A percentile compares a stretch with the other conserved stretches of the same genome.
Evolutionary conservation across 2,888 invertebrate species (phyloP).

Genomic region (Anticlea derivata): DNA sequence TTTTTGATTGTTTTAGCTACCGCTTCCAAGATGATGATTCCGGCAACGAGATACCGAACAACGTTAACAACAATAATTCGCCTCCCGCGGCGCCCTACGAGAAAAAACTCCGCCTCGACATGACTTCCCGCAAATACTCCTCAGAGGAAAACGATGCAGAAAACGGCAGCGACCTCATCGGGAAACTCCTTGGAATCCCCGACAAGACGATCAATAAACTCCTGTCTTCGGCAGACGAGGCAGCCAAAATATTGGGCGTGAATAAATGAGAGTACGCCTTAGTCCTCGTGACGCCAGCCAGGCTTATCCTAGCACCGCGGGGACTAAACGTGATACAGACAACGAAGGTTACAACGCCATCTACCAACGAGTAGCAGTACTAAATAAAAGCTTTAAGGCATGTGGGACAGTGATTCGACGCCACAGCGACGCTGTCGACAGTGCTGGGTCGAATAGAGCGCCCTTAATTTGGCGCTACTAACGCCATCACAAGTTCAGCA

Average conservation of each 20-base stretch:
- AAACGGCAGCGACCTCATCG: constrained; percentile 90
- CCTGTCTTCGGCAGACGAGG: constrained; percentile 91
- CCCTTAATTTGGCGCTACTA: constrained; percentile 14
- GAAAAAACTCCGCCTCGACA: constrained; percentile 78
- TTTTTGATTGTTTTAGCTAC: constrained; percentile 57
- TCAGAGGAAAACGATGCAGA: constrained; percentile 82
- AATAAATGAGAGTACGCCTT: constrained; percentile 86
- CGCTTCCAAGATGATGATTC: constrained; percentile 76
- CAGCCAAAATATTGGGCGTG: constrained; percentile 94
- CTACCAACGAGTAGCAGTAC: constrained; percentile 47
- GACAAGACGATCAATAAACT: constrained; percentile 94
- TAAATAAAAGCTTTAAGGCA: no score
- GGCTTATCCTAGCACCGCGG: constrained; percentile 74
- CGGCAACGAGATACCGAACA: constrained; percentile 74
- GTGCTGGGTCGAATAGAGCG: no score
- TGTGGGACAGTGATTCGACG: no score
- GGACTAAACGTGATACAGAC: constrained; percentile 63
- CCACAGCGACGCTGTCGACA: no score
- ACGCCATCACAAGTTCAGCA: constrained; percentile 1
- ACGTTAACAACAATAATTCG: constrained; percentile 82
- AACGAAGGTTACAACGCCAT: constrained; percentile 55
- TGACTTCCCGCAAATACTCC: constrained; percentile 77
- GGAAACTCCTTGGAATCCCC: constrained; percentile 94
- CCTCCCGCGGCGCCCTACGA: constrained; percentile 82
- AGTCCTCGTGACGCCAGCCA: constrained; percentile 79